Percentiles rank a stretch among this genome's conserved stretches.
phyloP scores from a whole-genome alignment of 2,797 vertebrate genomes.

The Lithobates sylvaticus region DNA sequence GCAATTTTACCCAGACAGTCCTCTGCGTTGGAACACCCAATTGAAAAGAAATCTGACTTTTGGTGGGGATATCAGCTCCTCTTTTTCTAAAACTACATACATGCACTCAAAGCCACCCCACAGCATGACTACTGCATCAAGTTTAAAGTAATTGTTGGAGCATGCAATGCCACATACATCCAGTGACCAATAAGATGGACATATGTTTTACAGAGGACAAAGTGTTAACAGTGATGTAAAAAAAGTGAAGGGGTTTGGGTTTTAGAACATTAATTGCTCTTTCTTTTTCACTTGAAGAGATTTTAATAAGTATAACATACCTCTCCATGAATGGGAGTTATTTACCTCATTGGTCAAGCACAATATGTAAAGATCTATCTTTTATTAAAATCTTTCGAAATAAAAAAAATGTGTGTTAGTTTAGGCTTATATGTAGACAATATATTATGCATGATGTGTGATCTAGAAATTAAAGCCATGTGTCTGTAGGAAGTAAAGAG shows the following conservation, averaged over 20 bases:
- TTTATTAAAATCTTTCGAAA: constrained; percentile 40
- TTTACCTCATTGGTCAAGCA: constrained; percentile 42
- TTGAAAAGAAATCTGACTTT: constrained; percentile 79
- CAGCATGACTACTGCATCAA: constrained; percentile 78
- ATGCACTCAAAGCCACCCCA: constrained; percentile 71
- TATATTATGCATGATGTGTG: constrained; percentile 36
- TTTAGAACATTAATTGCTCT: neutral
- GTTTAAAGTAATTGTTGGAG: constrained; percentile 87
- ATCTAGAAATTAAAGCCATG: constrained; percentile 2
- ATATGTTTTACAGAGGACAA: neutral
- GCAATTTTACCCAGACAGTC: constrained; percentile 84
- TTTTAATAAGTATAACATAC: neutral
- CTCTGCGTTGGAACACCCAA: constrained; percentile 68
- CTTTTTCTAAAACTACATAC: constrained; percentile 52
- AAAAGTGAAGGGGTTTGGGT: neutral
- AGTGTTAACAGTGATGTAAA: neutral
- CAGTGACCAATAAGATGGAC: constrained; percentile 62
- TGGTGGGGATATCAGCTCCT: constrained; percentile 71
- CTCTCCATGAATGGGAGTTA: neutral
- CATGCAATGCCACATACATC: constrained; percentile 86
- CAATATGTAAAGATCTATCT: constrained; percentile 46
- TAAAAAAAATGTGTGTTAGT: constrained; percentile 6
- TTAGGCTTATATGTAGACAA: neutral
- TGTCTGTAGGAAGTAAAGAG: neutral
- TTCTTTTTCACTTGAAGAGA: neutral